phyloP scores from a whole-genome alignment of 2,113 vertebrate species.

The Montifringilla adamsi region DNA sequence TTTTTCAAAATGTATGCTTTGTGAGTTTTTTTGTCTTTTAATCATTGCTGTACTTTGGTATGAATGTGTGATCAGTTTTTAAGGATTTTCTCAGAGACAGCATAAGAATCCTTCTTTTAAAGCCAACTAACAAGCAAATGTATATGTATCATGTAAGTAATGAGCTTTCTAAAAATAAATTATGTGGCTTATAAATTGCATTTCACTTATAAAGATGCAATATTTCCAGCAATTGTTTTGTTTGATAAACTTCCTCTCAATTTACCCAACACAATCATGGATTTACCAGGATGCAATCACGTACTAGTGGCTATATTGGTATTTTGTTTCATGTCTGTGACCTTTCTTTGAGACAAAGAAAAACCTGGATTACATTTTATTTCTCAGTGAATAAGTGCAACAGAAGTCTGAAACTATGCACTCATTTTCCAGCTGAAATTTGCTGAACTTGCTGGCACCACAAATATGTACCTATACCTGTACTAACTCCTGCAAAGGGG shows the following conservation, averaged over 20 bases:
- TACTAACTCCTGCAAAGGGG: not conserved
- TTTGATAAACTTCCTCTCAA: not conserved
- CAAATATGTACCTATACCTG: not conserved
- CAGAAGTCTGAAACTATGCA: not conserved
- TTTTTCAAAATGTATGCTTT: not conserved
- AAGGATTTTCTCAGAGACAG: not conserved
- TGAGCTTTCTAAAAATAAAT: not conserved
- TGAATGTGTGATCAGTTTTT: not conserved
- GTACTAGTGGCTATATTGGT: accelerated
- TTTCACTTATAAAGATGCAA: not conserved
- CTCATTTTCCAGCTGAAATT: not conserved
- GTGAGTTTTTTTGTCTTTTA: not conserved
- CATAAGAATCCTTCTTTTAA: not conserved
- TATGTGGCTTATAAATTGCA: not conserved
- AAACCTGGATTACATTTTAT: not conserved
- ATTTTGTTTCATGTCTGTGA: not conserved
- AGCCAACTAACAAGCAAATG: not conserved
- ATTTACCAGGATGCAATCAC: not conserved
- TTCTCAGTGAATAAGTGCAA: not conserved
- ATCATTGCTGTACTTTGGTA: not conserved
- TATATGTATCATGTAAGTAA: not conserved
- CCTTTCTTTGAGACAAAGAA: not conserved
- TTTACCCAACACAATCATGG: not conserved
- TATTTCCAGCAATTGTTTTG: not conserved
- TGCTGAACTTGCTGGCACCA: not conserved